phyloP scores from a whole-genome alignment of 2,113 vertebrate species.

The Muntiacus muntjak region DNA sequence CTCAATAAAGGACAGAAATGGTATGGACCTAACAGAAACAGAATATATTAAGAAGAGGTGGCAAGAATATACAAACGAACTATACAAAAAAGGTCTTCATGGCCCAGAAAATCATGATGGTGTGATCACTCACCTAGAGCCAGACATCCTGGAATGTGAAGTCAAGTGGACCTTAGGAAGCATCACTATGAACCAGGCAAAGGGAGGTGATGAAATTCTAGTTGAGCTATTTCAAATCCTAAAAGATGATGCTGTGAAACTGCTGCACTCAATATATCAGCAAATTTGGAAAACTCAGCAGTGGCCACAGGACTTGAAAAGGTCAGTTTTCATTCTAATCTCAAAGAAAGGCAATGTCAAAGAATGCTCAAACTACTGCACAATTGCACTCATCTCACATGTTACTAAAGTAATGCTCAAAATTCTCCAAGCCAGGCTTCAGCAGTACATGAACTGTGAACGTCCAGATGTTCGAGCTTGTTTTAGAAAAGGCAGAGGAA shows the following conservation, averaged over 20 bases:
- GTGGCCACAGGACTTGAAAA: neutral
- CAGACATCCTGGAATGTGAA: neutral
- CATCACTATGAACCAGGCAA: neutral
- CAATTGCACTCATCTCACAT: too few species aligned
- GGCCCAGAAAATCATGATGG: neutral
- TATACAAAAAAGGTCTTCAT: fast-evolving
- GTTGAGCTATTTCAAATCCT: neutral
- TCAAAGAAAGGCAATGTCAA: too few species aligned
- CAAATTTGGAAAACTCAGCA: neutral
- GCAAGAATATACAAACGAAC: neutral
- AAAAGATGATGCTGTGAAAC: neutral
- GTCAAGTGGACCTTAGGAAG: neutral
- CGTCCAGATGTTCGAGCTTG: neutral
- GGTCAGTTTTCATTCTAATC: too few species aligned
- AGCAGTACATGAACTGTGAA: fast-evolving
- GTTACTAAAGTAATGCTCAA: neutral
- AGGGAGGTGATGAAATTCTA: neutral
- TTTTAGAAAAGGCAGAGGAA: neutral
- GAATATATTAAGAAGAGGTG: neutral
- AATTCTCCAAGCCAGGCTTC: neutral
- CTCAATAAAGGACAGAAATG: neutral
- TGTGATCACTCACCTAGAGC: neutral
- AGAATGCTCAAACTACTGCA: too few species aligned
- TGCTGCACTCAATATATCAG: neutral
- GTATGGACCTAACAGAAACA: neutral